Percentiles rank a stretch among this genome's conserved stretches.
phyloP scores from a whole-genome alignment of 1,140 invertebrate genomes.

The Penaeus vannamei region DNA sequence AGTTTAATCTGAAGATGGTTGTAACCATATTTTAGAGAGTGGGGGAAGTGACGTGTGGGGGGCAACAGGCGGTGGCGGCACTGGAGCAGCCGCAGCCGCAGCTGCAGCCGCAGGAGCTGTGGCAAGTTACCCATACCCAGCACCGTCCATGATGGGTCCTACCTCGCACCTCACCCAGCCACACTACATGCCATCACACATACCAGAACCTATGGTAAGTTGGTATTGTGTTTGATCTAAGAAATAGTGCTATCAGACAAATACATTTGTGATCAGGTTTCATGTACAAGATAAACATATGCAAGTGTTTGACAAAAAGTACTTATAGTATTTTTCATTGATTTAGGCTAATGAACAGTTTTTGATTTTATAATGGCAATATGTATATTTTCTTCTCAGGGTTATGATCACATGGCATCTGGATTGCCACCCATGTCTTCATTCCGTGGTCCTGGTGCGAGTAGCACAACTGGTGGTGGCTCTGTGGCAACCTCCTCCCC shows the following conservation, averaged over 20 bases:
- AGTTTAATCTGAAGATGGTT: neutral
- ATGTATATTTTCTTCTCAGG: slow-evolving; percentile 73
- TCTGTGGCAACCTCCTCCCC: slow-evolving; percentile 69
- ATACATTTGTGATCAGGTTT: neutral
- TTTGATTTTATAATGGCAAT: slow-evolving; percentile 14
- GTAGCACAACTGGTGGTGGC: slow-evolving; percentile 67
- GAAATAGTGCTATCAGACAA: too few relatives aligned
- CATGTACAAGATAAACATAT: slow-evolving; percentile 26
- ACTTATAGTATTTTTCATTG: too few relatives aligned
- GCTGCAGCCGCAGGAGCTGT: slow-evolving; percentile 51
- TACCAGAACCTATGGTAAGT: slow-evolving; percentile 78
- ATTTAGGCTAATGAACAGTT: neutral
- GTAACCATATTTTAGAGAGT: slow-evolving; percentile 24
- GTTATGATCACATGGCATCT: slow-evolving; percentile 78
- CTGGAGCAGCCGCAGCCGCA: slow-evolving; percentile 54
- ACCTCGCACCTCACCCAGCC: slow-evolving; percentile 71
- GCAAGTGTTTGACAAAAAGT: too few relatives aligned
- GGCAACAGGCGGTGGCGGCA: slow-evolving; percentile 38
- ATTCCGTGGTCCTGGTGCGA: slow-evolving; percentile 76
- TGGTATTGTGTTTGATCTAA: neutral
- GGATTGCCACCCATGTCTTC: slow-evolving; percentile 94
- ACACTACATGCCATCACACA: slow-evolving; percentile 75
- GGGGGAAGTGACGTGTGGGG: slow-evolving; percentile 51
- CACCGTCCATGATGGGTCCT: slow-evolving; percentile 72
- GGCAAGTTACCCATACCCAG: slow-evolving; percentile 55